Evolutionary conservation across 1,140 invertebrate species (phyloP), one percentile per base, ranked within the genome.

Genomic region (Listronotus bonariensis): DNA sequence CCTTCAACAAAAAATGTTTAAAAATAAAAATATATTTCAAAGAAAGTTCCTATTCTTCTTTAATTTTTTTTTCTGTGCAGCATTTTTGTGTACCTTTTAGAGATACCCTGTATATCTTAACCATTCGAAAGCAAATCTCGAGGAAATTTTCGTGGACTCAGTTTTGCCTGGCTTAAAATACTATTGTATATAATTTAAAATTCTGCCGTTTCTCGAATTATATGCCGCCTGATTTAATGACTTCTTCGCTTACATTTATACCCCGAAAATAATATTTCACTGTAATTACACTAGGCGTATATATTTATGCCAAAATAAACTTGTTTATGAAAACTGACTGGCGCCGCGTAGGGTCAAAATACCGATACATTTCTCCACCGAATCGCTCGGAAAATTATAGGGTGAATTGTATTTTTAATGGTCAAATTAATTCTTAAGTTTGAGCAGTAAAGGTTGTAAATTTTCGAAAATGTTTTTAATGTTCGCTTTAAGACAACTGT

Each of bases 231-330:
- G 60, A 59, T 73, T 71, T 75, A 74, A 74, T 74, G 72, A 69
- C 56, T 68, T 69, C 68, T 67, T 54, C 66, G 68, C 68, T 71
- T 68, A 70, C 68, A 75, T 71, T 61, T 71, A 72, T 72, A 51
- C 56, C 72, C 72, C 72, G 73, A 77, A 77, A 77, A 77, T 77
- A 77, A 77, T 77, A 77, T 77, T 76, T 75, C 73, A 74, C 74
- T 69, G 71, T 77, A 77, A 77, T 77, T 77, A 77, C 73, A 38
- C 74, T 59, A 71, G 63, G 68, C 67, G 64, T 68, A 72, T 74
- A 76, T 76, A 76, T 77, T 76, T 76, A 76, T 74, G 74, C 63
- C 72, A 69, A 73, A 77, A 77, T 77, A 76, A 77, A 77, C 68
- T 76, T 77, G 75, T 77, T 77, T 77, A 77, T 77, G 74, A 77